Evolutionary conservation across 1,140 invertebrate species (phyloP), one percentile per base, ranked within the genome.

Genomic region (Cydia pomonella): DNA sequence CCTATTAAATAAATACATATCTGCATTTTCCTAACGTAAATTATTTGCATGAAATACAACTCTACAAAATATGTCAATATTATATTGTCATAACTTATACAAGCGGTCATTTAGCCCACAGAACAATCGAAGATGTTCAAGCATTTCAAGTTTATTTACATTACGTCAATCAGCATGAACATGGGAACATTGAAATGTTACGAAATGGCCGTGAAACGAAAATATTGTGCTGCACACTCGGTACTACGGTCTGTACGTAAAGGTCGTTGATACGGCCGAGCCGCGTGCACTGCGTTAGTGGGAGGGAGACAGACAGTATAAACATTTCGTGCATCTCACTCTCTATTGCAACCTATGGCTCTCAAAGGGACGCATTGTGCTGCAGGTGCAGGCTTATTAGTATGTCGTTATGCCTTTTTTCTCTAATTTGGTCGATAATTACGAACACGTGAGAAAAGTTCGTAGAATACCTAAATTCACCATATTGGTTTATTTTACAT

Each of bases 191-290:
- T 87, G 80, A 83, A 86, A 86, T 84, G 80, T 88, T 85, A 87
- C 83, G 81, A 89, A 90, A 89, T 83, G 82, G 83, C 87, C 84
- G 85, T 89, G 86, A 91, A 89, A 91, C 84, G 77, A 84, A 87
- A 87, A 87, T 87, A 86, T 86, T 82, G 80, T 85, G 80, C 76
- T 73, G 75, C 79, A 38, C 27, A 76, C 74, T 41, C 82, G 80
- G 82, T 87, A 86, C 83, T 80, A 83, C 82, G 81, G 78, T 74
- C 81, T 80, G 76, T 75, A 47, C 38, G 84, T 78, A 80, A 82
- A 90, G 90, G 90, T 92, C 90, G 89, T 92, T 91, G 90, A 86
- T 87, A 87, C 87, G 84, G 77, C 79, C 75, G 80, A 76, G 77
- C 76, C 78, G 75, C 82, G 81, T 80, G 76, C 82, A 64, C 41